phyloP scores from a whole-genome alignment of 2,888 invertebrate genomes.

The Smittia sp. region DNA sequence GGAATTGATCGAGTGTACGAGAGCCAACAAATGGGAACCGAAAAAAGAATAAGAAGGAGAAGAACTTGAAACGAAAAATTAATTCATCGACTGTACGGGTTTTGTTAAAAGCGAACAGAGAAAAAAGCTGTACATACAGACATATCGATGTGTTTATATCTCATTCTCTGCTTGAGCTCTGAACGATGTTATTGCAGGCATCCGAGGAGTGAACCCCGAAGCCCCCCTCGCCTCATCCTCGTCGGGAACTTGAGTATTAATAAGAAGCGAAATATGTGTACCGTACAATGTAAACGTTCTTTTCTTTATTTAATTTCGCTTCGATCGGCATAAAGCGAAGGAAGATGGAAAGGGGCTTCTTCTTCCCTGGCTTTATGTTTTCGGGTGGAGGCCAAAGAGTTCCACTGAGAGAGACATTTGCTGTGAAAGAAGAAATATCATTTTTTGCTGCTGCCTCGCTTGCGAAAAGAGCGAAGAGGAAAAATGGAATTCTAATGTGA shows the following conservation, averaged over 20 bases:
- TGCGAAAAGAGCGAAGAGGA: too few relatives aligned
- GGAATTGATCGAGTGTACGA: conserved; percentile 29
- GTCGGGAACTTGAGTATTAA: conserved; percentile 23
- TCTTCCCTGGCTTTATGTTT: too few relatives aligned
- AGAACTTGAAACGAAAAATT: conserved; percentile 16
- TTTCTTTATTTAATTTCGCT: conserved; percentile 36
- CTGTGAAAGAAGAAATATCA: too few relatives aligned
- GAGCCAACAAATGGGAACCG: conserved; percentile 6
- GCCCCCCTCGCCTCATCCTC: neutral
- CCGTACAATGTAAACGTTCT: conserved; percentile 40
- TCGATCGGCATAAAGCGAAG: conserved; percentile 24
- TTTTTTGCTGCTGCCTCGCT: too few relatives aligned
- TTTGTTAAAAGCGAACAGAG: conserved; percentile 38
- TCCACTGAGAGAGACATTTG: too few relatives aligned
- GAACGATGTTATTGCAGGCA: conserved; percentile 9
- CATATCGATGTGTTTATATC: conserved; percentile 39
- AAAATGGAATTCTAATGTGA: too few relatives aligned
- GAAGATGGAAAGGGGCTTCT: neutral
- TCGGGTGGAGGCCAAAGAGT: too few relatives aligned
- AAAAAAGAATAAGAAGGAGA: conserved; percentile 8
- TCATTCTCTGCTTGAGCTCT: conserved; percentile 38
- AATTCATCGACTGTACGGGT: conserved; percentile 32
- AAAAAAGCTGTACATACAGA: conserved; percentile 40
- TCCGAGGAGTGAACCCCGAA: neutral
- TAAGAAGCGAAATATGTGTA: conserved; percentile 41